Conservation (phyloP, 2,888 invertebrate species). For the Tachina fera region DNA sequence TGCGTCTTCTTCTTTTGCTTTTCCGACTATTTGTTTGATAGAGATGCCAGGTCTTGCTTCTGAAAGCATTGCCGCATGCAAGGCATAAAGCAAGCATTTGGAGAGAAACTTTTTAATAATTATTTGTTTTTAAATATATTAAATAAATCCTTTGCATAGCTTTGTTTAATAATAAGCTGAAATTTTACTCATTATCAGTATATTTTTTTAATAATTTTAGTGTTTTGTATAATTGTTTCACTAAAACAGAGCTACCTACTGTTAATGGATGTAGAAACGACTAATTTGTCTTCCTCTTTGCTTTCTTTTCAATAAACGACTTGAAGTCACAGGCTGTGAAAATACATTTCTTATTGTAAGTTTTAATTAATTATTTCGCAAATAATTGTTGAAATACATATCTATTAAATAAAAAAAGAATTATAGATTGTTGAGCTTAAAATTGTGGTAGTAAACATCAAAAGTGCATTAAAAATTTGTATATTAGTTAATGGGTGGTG, state of each 20-base stretch:
- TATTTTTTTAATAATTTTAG: no score
- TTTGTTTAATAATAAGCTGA: background rate
- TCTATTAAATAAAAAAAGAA: background rate
- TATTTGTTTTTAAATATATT: background rate
- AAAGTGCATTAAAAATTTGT: background rate
- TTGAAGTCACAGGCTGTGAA: constrained; percentile 67
- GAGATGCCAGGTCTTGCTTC: constrained; percentile 27
- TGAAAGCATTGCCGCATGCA: background rate
- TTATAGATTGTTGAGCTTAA: background rate
- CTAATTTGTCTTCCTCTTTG: background rate
- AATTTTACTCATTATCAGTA: no score
- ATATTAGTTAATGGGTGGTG: constrained; percentile 43
- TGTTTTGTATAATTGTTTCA: background rate
- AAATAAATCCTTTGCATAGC: no score
- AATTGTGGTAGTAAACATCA: background rate
- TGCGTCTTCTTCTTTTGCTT: constrained; percentile 67
- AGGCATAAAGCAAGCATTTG: background rate
- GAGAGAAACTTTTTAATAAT: no score
- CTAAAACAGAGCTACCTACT: background rate
- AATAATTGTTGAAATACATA: background rate
- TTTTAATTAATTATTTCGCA: constrained; percentile 62
- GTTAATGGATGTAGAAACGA: constrained; percentile 28
- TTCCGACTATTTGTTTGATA: constrained; percentile 57
- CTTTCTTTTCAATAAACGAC: constrained; percentile 62
- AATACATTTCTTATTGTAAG: constrained; percentile 75